Evolutionary conservation across 1,140 invertebrate genomes (phyloP).

Genomic region (Drosophila dunni): DNA sequence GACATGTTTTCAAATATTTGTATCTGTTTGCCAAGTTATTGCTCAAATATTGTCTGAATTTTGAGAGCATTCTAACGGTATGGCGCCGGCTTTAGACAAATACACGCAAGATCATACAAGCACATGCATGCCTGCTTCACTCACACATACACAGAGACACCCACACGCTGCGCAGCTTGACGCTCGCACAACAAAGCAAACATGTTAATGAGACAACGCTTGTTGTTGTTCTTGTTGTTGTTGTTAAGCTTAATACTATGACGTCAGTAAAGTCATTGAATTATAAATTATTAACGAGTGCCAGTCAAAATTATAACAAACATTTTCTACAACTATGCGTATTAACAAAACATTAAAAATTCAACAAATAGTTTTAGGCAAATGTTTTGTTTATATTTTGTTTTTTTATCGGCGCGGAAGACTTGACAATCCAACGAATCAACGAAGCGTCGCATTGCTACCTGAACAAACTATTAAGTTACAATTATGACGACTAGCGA

Average conservation of each 20-base stretch:
- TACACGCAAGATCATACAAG: neutral
- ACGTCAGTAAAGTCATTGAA: conserved; percentile 81
- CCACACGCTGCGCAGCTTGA: conserved; percentile 32
- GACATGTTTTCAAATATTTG: neutral
- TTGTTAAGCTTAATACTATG: conserved; percentile 70
- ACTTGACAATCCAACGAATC: conserved; percentile 19
- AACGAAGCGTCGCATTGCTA: conserved; percentile 33
- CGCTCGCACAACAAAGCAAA: conserved; percentile 53
- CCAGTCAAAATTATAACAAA: conserved; percentile 72
- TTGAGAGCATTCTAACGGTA: conserved; percentile 6
- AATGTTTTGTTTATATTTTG: too few species aligned
- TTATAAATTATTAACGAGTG: conserved; percentile 73
- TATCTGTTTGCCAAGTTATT: neutral
- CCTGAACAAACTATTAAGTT: conserved; percentile 77
- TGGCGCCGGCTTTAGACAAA: conserved; percentile 24
- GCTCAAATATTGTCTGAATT: conserved; percentile 9
- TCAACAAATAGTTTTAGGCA: conserved; percentile 16
- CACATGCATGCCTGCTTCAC: conserved; percentile 11
- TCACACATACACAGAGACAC: conserved; percentile 33
- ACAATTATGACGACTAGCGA: conserved; percentile 50
- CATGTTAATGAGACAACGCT: conserved; percentile 53
- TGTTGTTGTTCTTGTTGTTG: conserved; percentile 30
- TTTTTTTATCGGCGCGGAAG: conserved; percentile 35
- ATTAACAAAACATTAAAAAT: conserved; percentile 32
- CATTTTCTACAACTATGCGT: conserved; percentile 59